phyloP scores from a whole-genome alignment of 2,888 invertebrate genomes.

The Ennomos fuscantarius region DNA sequence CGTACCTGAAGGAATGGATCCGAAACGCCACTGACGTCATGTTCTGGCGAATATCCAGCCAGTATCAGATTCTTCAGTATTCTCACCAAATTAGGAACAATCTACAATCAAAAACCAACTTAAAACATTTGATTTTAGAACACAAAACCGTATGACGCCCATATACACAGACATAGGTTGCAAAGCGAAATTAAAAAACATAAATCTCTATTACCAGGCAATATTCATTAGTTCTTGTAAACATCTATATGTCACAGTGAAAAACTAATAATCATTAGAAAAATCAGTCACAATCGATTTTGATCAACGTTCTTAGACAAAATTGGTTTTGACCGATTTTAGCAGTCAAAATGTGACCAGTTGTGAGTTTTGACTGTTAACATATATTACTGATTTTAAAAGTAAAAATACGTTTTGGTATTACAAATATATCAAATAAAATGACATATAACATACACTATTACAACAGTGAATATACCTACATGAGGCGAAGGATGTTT shows the following conservation, averaged over 20 bases:
- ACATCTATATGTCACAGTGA: conserved; percentile 39
- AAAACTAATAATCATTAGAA: no score
- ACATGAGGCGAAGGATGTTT: conserved; percentile 4
- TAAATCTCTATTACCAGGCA: conserved; percentile 46
- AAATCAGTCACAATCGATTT: no score
- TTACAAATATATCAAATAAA: conserved; percentile 31
- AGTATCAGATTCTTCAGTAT: conserved; percentile 99
- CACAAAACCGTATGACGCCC: conserved; percentile 38
- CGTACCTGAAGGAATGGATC: conserved; percentile 99
- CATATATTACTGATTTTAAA: conserved; percentile 11
- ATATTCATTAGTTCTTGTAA: conserved; percentile 38
- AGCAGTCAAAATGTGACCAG: no score
- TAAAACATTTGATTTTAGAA: conserved; percentile 34
- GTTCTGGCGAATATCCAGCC: conserved; percentile 99
- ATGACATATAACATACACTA: conserved; percentile 35
- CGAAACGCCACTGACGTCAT: conserved; percentile 99
- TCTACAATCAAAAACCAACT: conserved; percentile 86
- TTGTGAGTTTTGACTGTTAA: no score
- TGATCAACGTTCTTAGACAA: no score
- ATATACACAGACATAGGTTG: conserved; percentile 58
- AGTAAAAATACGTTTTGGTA: conserved; percentile 33
- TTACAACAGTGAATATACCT: conserved; percentile 38
- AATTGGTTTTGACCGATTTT: no score
- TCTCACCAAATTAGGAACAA: conserved; percentile 99
- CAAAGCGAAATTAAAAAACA: conserved; percentile 56